A percentile compares a stretch with the other conserved stretches of the same genome.
phyloP scores from a whole-genome alignment of 2,888 invertebrate genomes.

The Bombyx huttoni region DNA sequence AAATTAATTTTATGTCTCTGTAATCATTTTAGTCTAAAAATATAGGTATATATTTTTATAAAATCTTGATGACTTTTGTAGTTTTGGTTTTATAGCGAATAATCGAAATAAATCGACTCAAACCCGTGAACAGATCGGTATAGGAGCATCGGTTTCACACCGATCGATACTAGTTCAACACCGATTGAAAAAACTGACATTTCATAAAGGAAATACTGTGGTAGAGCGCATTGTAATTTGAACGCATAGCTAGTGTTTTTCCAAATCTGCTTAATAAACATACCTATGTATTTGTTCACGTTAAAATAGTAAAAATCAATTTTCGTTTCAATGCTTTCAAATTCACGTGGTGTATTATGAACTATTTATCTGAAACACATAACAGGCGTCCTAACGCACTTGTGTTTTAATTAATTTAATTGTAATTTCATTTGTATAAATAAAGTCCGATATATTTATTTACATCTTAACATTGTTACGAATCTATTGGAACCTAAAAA shows the following conservation, averaged over 20 bases:
- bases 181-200: constrained; percentile 58
- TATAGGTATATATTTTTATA: no score
- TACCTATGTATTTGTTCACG: constrained; percentile 24
- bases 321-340: constrained; percentile 12
- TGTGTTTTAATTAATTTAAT: constrained; percentile 12
- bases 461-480: constrained; percentile 8
- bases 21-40: no score
- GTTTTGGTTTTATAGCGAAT: no score
- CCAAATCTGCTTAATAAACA: constrained; percentile 27
- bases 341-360: constrained; percentile 9
- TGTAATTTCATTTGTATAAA: neutral
- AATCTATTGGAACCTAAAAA: neutral
- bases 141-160: no score
- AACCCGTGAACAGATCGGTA: neutral
- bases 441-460: constrained; percentile 8
- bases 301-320: constrained; percentile 11
- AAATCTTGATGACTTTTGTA: no score
- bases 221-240: constrained; percentile 32
- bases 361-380: constrained; percentile 4
- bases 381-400: constrained; percentile 8
- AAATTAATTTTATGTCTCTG: no score
- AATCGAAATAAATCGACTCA: neutral
- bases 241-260: constrained; percentile 37
- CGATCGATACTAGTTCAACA: constrained; percentile 19
- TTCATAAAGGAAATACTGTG: constrained; percentile 38